Evolutionary conservation across 2,888 invertebrate genomes (phyloP), one percentile per base, ranked within the genome.

Genomic region (Allygus modestus): DNA sequence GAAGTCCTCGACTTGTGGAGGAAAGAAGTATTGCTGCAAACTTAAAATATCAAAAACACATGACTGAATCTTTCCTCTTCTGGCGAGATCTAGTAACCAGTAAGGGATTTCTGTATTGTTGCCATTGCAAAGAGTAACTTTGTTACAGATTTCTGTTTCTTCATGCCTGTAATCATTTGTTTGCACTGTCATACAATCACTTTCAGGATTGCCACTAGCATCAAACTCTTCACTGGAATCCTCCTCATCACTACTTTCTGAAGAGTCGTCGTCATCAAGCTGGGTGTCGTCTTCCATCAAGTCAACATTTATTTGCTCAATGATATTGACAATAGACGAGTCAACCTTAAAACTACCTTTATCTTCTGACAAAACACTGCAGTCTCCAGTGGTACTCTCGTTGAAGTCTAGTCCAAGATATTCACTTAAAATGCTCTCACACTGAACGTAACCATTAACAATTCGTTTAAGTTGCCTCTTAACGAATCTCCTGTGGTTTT

Each of bases 1-100:
- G 88, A 93, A 93, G 89, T 95, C 94, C 90, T 97, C 96, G 7
- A 96, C 93, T 91, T 95, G 96, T 0, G 95, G 94, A 79, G 92
- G 92, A 87, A 93, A 94, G 85, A 95, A 93, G 88, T 94, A 94
- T 71, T 93, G 91, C 85, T 93, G 92, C 54, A 93, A 92, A n/a
- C 93, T 92, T 84, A 93, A 90, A 20, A 96, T 91, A 89, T 96
- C 95, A 33, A 96, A 92, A 87, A 95, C 94, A 85, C 92, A 92
- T 11, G 94, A 91, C 0, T 96, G 94, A 86, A 95, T 92, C 61
- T 91, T 88, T 33, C 94, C 94, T 1, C 90, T 90, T 61, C 93
- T 92, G 84, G 95, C 93, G 85, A 93, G 92, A 46, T 93, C 90
- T 1, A 93, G 89, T 89, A 96, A 94, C 95, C 96, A 96, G 5